These are phyloP conservation scores for Hypothenemus hampei DNA, from an alignment of 1,140 invertebrate genomes.

Conservation along the genomic window DNA sequence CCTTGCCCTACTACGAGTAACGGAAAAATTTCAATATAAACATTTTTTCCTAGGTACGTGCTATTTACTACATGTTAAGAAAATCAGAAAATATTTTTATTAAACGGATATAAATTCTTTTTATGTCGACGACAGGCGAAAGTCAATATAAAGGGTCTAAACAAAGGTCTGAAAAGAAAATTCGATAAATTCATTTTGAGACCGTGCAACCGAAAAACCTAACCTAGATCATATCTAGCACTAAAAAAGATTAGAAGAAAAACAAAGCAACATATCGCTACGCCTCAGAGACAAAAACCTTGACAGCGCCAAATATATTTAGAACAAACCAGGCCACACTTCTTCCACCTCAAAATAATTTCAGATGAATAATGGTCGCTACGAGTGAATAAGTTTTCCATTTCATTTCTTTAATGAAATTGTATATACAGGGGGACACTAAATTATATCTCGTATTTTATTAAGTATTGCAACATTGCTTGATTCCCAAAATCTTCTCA, in stretches of 20 bases:
- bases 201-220: conserved; percentile 13
- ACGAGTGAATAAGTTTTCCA: conserved; percentile 15
- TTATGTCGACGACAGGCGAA: conserved; percentile 16
- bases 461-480: too few species aligned
- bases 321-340: conserved; percentile 13
- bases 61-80: conserved; percentile 3
- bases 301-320: conserved; percentile 26
- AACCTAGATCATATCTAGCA: conserved; percentile 21
- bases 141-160: conserved; percentile 16
- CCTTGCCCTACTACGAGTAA: neutral
- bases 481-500: too few species aligned
- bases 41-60: neutral
- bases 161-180: conserved; percentile 20
- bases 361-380: conserved; percentile 17
- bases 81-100: conserved; percentile 4
- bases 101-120: conserved; percentile 16
- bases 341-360: conserved; percentile 18
- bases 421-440: too few species aligned
- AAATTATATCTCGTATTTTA: too few species aligned
- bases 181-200: conserved; percentile 23
- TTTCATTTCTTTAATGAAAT: too few species aligned
- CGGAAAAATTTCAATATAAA: too few species aligned
- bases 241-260: conserved; percentile 27
- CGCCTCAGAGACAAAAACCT: conserved; percentile 20
- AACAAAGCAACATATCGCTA: conserved; percentile 26